Base-by-base conservation (phyloP, 2,113 vertebrate species). In the Saccopteryx bilineata region DNA sequence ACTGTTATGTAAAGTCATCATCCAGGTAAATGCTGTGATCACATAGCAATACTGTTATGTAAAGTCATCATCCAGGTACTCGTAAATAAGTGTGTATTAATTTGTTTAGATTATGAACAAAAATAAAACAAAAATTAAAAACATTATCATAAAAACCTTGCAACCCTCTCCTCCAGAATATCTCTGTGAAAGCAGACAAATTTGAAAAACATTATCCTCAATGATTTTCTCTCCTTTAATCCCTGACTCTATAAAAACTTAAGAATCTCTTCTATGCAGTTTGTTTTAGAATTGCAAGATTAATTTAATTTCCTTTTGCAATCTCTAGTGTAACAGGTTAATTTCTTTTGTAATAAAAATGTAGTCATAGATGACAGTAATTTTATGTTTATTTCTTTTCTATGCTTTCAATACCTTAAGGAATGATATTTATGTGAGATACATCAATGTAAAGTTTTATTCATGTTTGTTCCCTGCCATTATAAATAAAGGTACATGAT, bases 291-390 rank as follows among this genome's bases (percentile, higher is more conserved):
- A 72, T 63, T 69, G 8, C 3, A 72, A 91, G 50, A 66, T 61
- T 69, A 93, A 66, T 23, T 87, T 89, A 39, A 48, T 95, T 79
- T 84, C 11, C 24, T 88, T 92, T 28, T 86, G 24, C 14, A 48
- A 56, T 85, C 0, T 39, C 28, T 61, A 21, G 4, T 88, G 33
- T 72, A n/a, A 61, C 84, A 33, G 15, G 19, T 86, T 92, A 39
- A 81, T 84, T 80, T 76, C 26, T 88, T 93, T 96, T 72, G 84
- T 96, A 96, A 92, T 96, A 93, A 97, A 94, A 63, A 63, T 61
- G 48, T 81, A 74, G 6, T 33, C 69, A 19, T 1, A 75, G 14
- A 75, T 78, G 23, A 75, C 15, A 50, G n/a, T 85, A 31, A 39
- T 85, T 74, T 63, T 63, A 92, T 66, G 63, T 72, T 15, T 2